phyloP scores from a whole-genome alignment of 2,888 invertebrate species.

The Lycophotia porphyrea region DNA sequence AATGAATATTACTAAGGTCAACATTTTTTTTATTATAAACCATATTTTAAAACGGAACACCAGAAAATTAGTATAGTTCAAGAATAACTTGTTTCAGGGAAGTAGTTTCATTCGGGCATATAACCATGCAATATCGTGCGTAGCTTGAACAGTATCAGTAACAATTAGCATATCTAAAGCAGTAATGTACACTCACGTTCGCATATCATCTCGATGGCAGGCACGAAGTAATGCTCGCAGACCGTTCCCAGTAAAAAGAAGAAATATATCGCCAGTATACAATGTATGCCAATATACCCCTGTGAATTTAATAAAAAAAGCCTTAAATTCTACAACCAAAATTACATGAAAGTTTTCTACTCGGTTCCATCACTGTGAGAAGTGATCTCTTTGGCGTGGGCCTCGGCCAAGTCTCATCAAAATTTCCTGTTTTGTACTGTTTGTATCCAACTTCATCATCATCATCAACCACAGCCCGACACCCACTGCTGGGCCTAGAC shows the following conservation, averaged over 20 bases:
- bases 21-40: neutral
- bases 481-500: no score
- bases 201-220: slow-evolving; percentile 94
- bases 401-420: neutral
- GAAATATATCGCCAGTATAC: slow-evolving; percentile 92
- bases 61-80: neutral
- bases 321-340: neutral
- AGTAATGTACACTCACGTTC: slow-evolving; percentile 91
- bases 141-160: neutral
- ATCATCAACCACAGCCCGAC: no score
- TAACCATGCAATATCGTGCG: neutral
- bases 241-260: slow-evolving; percentile 95
- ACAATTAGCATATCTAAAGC: neutral
- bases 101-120: neutral
- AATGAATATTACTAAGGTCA: neutral
- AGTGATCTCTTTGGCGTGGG: neutral
- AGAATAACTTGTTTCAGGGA: neutral
- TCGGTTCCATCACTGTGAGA: neutral
- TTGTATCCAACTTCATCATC: neutral
- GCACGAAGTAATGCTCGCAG: slow-evolving; percentile 97
- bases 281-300: slow-evolving; percentile 93
- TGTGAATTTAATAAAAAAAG: slow-evolving; percentile 66
- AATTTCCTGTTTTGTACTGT: neutral
- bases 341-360: neutral
- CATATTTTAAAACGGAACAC: neutral